phyloP scores from a whole-genome alignment of 2,888 invertebrate species.

The Dryomyza anilis region DNA sequence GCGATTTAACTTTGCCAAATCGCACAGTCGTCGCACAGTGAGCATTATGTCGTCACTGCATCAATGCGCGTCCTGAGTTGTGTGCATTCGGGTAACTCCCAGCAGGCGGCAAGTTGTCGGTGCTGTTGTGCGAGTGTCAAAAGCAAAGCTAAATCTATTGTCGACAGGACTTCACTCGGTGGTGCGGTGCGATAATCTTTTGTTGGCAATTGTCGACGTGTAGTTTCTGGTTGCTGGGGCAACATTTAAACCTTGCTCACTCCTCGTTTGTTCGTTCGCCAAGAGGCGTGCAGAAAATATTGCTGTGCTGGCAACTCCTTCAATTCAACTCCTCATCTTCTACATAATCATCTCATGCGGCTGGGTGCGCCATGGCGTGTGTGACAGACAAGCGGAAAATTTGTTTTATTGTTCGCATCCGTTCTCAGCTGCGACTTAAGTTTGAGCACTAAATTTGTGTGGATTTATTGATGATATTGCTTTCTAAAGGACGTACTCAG shows the following conservation, averaged over 20 bases:
- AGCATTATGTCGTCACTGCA: not conserved
- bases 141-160: conserved; percentile 59
- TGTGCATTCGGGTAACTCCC: conserved; percentile 44
- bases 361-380: conserved; percentile 43
- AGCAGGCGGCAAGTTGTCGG: conserved; percentile 55
- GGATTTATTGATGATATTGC: conserved; percentile 52
- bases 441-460: conserved; percentile 46
- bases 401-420: conserved; percentile 59
- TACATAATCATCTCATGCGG: conserved; percentile 7
- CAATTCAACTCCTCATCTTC: not conserved
- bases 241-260: too few relatives aligned
- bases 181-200: conserved; percentile 30
- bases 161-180: conserved; percentile 42
- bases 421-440: conserved; percentile 29
- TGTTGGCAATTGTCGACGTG: conserved; percentile 54
- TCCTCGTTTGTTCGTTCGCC: not conserved
- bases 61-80: conserved; percentile 37
- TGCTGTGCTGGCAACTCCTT: not conserved
- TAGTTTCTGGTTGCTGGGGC: conserved; percentile 39
- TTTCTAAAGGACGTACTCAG: conserved; percentile 29
- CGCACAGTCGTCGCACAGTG: not conserved
- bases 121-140: conserved; percentile 48
- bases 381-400: conserved; percentile 60
- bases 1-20: conserved; percentile 1
- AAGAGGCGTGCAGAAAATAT: not conserved